Conservation (phyloP, 2,113 vertebrate species). For the Oncorhynchus gorbuscha region DNA sequence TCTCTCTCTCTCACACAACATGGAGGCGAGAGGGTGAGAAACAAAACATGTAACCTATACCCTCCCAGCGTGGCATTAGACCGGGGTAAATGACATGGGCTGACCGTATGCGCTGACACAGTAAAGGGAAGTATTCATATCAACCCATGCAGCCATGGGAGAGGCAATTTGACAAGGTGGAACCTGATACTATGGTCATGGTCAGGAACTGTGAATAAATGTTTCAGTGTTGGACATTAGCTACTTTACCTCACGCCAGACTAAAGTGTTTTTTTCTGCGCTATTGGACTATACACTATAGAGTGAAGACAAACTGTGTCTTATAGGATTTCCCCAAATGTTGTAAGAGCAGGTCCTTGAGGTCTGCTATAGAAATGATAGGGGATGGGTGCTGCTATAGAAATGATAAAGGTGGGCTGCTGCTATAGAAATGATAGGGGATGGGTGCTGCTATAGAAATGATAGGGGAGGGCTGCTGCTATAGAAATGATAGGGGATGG, state of each 20-base stretch:
- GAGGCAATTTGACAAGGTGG: slow-evolving; percentile 56
- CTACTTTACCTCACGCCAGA: slow-evolving; percentile 45
- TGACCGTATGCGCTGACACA: slow-evolving; percentile 47
- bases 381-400: no score
- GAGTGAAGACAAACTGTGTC: no score
- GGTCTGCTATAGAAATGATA: neutral
- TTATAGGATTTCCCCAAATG: no score
- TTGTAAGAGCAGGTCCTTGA: no score
- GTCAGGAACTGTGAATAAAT: slow-evolving; percentile 54
- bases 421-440: no score
- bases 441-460: no score
- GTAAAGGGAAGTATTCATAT: slow-evolving; percentile 46
- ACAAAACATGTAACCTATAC: slow-evolving; percentile 18
- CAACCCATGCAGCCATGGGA: slow-evolving; percentile 48
- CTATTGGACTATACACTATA: no score
- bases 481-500: no score
- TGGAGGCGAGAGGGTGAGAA: slow-evolving; percentile 21
- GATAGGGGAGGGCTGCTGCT: no score
- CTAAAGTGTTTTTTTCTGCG: neutral
- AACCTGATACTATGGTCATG: slow-evolving; percentile 60
- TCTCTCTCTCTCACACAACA: slow-evolving; percentile 4
- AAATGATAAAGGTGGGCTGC: no score
- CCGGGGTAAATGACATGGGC: slow-evolving; percentile 11
- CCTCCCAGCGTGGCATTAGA: neutral
- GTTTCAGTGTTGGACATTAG: slow-evolving; percentile 60